Percentiles rank a stretch among this genome's conserved stretches.
Evolutionary conservation across 2,888 invertebrate species (phyloP).

Genomic region (Troides helena): DNA sequence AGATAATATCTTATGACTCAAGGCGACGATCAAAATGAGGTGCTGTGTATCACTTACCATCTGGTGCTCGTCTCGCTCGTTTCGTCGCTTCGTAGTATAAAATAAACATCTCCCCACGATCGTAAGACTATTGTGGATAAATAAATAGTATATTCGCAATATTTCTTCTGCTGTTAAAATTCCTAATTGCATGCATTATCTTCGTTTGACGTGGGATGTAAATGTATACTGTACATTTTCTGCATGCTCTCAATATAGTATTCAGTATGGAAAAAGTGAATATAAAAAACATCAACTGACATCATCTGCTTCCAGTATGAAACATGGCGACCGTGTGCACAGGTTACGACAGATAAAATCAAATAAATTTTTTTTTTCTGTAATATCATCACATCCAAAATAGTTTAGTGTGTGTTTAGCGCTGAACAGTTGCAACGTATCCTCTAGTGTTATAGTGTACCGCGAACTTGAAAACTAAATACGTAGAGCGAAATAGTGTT

Average conservation of each 20-base stretch:
- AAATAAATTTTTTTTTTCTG: constrained; percentile 12
- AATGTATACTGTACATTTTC: not conserved
- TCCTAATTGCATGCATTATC: too few species aligned
- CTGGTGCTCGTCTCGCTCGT: too few species aligned
- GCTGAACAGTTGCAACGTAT: constrained; percentile 9
- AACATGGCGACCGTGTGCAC: constrained; percentile 3
- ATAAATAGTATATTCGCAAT: too few species aligned
- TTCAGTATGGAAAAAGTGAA: not conserved
- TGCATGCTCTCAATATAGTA: not conserved
- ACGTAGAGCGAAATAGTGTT: not conserved
- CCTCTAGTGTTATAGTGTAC: not conserved
- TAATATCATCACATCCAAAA: constrained; percentile 22
- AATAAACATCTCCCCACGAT: too few species aligned
- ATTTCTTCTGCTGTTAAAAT: too few species aligned
- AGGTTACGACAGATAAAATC: constrained; percentile 9
- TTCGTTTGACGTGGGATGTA: not conserved
- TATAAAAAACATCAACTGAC: not conserved
- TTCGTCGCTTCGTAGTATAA: too few species aligned
- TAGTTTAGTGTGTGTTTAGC: constrained; percentile 17
- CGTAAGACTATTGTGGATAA: too few species aligned
- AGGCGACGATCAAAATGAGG: too few species aligned
- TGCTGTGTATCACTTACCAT: too few species aligned
- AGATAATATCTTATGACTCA: too few species aligned
- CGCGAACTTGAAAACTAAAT: not conserved
- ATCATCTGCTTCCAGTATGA: not conserved